phyloP scores from a whole-genome alignment of 2,888 invertebrate genomes.

The Heliconius sara region DNA sequence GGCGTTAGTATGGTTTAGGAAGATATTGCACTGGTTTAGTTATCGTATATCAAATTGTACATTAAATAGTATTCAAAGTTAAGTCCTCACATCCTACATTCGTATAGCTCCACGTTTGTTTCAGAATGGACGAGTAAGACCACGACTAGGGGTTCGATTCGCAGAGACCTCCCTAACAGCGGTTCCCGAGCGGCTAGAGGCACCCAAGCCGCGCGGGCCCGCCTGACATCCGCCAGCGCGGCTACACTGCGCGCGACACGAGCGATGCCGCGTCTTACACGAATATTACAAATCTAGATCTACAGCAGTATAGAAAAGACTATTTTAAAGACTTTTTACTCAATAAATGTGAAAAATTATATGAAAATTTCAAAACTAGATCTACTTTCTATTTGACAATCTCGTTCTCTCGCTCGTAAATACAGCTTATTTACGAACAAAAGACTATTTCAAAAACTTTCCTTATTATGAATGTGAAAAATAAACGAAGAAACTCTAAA shows the following conservation, averaged over 20 bases:
- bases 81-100: too few relatives aligned
- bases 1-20: too few relatives aligned
- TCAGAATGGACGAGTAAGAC: constrained; percentile 59
- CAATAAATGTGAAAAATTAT: not conserved
- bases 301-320: constrained; percentile 30
- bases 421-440: not conserved
- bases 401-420: too few relatives aligned
- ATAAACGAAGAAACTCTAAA: not conserved
- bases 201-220: constrained; percentile 58
- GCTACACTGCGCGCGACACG: constrained; percentile 69
- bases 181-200: constrained; percentile 54
- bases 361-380: not conserved
- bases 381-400: too few relatives aligned
- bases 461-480: not conserved
- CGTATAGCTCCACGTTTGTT: not conserved
- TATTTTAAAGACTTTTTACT: not conserved
- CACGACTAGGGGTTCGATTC: constrained; percentile 69
- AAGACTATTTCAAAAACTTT: not conserved
- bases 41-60: too few relatives aligned
- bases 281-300: constrained; percentile 56
- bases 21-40: too few relatives aligned
- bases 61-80: too few relatives aligned
- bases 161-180: constrained; percentile 71
- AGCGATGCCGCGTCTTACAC: constrained; percentile 69
- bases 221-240: constrained; percentile 77